phyloP scores from a whole-genome alignment of 2,113 vertebrate species.

The Carassius gibelio region DNA sequence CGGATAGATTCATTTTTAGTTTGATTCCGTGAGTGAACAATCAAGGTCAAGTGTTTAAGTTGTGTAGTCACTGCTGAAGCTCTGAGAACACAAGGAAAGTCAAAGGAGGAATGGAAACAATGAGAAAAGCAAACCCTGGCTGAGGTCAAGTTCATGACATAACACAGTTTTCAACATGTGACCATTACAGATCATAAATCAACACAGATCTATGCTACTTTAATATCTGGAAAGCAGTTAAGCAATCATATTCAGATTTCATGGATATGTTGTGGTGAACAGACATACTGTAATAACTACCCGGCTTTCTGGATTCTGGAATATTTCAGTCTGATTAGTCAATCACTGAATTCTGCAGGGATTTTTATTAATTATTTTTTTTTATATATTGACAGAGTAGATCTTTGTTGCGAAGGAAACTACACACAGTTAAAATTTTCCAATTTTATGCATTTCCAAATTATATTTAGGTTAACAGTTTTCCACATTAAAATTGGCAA shows the following conservation, averaged over 20 bases:
- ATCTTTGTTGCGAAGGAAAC: not conserved
- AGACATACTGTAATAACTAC: not conserved
- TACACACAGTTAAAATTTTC: not conserved
- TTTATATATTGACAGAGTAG: too few species aligned
- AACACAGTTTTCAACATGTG: conserved; percentile 16
- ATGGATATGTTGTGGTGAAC: not conserved
- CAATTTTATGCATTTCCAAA: not conserved
- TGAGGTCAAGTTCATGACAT: conserved; percentile 22
- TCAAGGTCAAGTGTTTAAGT: conserved; percentile 14
- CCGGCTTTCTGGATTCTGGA: not conserved
- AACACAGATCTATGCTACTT: not conserved
- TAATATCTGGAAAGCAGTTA: not conserved
- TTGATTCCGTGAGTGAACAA: not conserved
- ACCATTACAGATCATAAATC: conserved; percentile 32
- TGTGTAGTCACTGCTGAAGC: conserved; percentile 17
- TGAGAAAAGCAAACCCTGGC: conserved; percentile 48
- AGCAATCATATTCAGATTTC: not conserved
- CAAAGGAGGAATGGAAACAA: conserved; percentile 54
- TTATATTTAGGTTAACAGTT: not conserved
- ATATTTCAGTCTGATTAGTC: not conserved
- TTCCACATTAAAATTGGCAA: not conserved
- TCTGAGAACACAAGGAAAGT: conserved; percentile 48
- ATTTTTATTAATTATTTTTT: too few species aligned
- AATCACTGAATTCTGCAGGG: not conserved
- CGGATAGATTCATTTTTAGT: not conserved